Conservation (phyloP, 2,888 invertebrate genomes). For the Oasisia sp. region DNA sequence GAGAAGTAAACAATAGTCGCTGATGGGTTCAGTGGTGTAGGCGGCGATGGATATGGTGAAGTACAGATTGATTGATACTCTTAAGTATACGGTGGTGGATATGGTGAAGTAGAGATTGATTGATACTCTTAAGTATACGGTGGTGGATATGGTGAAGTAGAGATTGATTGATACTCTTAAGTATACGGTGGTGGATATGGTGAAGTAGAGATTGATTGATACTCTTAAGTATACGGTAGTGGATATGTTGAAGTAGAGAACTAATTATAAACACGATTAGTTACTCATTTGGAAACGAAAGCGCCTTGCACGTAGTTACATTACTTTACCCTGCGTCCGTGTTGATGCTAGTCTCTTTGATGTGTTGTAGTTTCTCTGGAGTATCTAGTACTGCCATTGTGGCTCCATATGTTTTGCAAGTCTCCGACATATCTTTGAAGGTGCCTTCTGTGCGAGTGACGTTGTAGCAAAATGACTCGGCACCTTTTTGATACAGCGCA, state of each 20-base stretch:
- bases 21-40: neutral
- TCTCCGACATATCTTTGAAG: neutral
- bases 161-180: no score
- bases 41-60: neutral
- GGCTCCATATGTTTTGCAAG: neutral
- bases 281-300: neutral
- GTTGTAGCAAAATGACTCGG: neutral
- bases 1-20: neutral
- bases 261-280: neutral
- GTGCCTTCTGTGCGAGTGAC: neutral
- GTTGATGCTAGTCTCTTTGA: neutral
- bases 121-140: no score
- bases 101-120: no score
- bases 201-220: no score
- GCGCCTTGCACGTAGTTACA: neutral
- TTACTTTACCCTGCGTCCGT: neutral
- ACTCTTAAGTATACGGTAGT: no score
- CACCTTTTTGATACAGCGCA: neutral
- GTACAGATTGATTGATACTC: no score
- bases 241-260: neutral
- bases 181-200: no score
- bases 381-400: neutral
- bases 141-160: no score
- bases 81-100: no score
- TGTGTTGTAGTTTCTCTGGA: neutral